These are phyloP conservation scores for Dromococcyx pavoninus DNA, from an alignment of 2,797 vertebrate species.

Conservation along the genomic window DNA sequence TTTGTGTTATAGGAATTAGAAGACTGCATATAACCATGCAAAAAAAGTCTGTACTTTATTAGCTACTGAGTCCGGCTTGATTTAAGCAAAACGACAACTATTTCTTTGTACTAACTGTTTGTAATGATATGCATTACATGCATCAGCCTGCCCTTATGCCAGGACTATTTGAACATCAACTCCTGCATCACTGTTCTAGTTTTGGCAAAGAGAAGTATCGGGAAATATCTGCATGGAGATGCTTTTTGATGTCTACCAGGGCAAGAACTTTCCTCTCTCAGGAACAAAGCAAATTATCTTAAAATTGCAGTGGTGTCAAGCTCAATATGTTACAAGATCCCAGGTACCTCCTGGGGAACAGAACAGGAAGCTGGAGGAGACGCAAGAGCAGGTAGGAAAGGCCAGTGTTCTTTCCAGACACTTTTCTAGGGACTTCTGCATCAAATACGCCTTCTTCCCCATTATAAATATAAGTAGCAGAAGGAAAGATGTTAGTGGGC, in stretches of 20 bases:
- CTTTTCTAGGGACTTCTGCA: neutral
- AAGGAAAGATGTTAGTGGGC: neutral
- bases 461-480: neutral
- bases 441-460: neutral
- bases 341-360: neutral
- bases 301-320: neutral
- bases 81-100: constrained; percentile 67
- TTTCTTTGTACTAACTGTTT: constrained; percentile 69
- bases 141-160: constrained; percentile 57
- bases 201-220: constrained; percentile 33
- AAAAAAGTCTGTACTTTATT: constrained; percentile 74
- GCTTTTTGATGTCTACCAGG: constrained; percentile 23
- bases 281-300: neutral
- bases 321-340: neutral
- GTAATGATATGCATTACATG: constrained; percentile 65
- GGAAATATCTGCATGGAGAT: constrained; percentile 32
- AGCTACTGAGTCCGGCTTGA: constrained; percentile 59
- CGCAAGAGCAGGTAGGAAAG: neutral
- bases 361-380: neutral
- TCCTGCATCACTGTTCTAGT: constrained; percentile 34
- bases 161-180: neutral
- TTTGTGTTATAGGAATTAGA: constrained; percentile 78
- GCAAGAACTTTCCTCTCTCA: neutral
- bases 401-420: neutral
- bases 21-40: constrained; percentile 71